A percentile compares a stretch with the other conserved stretches of the same genome.
These are phyloP conservation scores for Sisor rabdophorus DNA, from an alignment of 2,113 vertebrate genomes.

Conservation along the genomic window DNA sequence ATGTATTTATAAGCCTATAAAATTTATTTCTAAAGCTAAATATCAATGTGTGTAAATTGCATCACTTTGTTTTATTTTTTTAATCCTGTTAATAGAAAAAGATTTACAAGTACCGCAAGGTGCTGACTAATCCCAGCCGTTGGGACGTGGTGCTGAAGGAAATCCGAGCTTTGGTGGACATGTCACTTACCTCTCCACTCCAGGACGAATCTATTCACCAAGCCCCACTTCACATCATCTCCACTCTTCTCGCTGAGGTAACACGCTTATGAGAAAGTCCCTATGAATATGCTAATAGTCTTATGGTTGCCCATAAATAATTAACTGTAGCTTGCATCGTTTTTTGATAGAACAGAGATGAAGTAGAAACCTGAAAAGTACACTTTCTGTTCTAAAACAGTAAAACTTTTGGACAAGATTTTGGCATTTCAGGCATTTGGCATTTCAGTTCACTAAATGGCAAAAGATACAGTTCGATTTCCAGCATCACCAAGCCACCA, in stretches of 20 bases:
- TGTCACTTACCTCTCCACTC: conserved; percentile 90
- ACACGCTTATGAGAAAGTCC: background rate
- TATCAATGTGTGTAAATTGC: conserved; percentile 5
- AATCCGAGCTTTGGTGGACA: conserved; percentile 94
- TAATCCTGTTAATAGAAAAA: conserved; percentile 80
- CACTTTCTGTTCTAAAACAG: background rate
- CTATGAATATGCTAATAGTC: background rate
- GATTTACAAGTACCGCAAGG: conserved; percentile 98
- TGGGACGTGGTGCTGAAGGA: conserved; percentile 98
- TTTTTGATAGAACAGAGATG: background rate
- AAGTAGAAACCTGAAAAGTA: background rate
- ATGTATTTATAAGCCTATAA: background rate
- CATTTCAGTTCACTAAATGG: background rate
- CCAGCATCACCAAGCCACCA: too few species aligned
- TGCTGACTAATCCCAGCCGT: conserved; percentile 92
- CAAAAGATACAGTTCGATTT: too few species aligned
- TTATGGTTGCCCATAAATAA: background rate
- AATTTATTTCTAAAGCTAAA: background rate
- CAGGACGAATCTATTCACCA: conserved; percentile 98
- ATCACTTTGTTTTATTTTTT: background rate
- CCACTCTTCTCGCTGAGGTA: conserved; percentile 95
- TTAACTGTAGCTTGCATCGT: background rate
- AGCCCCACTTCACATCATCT: conserved; percentile 96
- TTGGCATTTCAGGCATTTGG: background rate
- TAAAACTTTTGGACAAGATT: background rate